Base-by-base conservation (phyloP, 2,797 vertebrate genomes). In the Aplochiton taeniatus region DNA sequence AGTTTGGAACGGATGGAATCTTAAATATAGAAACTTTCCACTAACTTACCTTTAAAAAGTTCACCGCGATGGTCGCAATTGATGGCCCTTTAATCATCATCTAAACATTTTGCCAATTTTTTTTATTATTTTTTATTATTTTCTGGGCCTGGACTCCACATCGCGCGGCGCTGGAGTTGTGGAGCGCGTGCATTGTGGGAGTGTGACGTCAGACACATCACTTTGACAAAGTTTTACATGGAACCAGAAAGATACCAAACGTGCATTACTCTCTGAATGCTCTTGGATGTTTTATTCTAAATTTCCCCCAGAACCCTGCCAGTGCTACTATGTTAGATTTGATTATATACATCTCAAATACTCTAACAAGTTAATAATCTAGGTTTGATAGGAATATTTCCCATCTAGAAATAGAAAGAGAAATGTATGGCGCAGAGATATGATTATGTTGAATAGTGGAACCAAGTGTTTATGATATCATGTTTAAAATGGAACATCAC, bases 161-260 rank as follows among this genome's bases (percentile, higher is more conserved):
- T 31, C 75, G 80, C 87, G 90, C 93, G 89, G 91, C 86, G 90
- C 87, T 91, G 87, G 84, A 85, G 86, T 88, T 88, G 88, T 87
- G 85, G 91, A 91, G 94, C 94, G 90, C 92, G 81, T 93, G 96
- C 94, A 95, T 96, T 94, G 83, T 96, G 96, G 96, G 96, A 96
- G 87, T 85, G 76, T 93, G 92, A 93, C 93, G 93, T 94, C 91
- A 93, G 81, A 50, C 75, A 79, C 73, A 72, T 58, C 74, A 70
- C 75, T 85, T 73, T 69, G 80, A 69, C 60, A 61, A 85, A 82
- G 81, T 79, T 77, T 80, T 75, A 81, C 69, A 75, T 69, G 65
- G 74, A 56, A 42, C 11, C 16, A 54, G 16, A 11, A 53, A 10
- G 4, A 54, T 2, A 31, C 31, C 6, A 31, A 31, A 31, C 31